phyloP scores from a whole-genome alignment of 2,888 invertebrate genomes.

The Didymodactylos carnosus region DNA sequence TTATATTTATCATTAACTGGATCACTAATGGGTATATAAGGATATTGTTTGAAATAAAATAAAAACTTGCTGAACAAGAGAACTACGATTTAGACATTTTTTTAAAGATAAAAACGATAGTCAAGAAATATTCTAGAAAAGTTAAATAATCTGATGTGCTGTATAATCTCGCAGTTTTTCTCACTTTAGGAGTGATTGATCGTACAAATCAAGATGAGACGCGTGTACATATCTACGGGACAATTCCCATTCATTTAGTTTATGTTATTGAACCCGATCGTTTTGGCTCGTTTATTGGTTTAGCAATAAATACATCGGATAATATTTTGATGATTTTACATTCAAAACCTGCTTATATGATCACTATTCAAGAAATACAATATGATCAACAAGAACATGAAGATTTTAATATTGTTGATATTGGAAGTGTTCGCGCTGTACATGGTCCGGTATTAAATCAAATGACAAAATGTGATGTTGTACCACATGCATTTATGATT shows the following conservation, averaged over 20 bases:
- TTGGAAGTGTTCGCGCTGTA: background rate
- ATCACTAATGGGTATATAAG: background rate
- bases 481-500: background rate
- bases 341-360: background rate
- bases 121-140: too few relatives aligned
- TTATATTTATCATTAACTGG: background rate
- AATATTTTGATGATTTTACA: background rate
- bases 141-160: too few relatives aligned
- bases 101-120: too few relatives aligned
- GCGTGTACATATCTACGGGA: background rate
- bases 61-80: too few relatives aligned
- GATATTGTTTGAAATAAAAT: too few relatives aligned
- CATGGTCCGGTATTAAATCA: background rate
- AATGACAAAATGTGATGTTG: background rate
- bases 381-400: background rate
- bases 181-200: too few relatives aligned
- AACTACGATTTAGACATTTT: too few relatives aligned
- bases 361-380: background rate
- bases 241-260: background rate
- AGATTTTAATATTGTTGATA: background rate
- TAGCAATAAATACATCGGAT: background rate
- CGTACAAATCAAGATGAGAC: background rate
- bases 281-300: background rate
- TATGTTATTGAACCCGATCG: background rate
- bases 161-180: too few relatives aligned